Conservation (phyloP, 2,888 invertebrate species). For the Argyresthia goedartella region DNA sequence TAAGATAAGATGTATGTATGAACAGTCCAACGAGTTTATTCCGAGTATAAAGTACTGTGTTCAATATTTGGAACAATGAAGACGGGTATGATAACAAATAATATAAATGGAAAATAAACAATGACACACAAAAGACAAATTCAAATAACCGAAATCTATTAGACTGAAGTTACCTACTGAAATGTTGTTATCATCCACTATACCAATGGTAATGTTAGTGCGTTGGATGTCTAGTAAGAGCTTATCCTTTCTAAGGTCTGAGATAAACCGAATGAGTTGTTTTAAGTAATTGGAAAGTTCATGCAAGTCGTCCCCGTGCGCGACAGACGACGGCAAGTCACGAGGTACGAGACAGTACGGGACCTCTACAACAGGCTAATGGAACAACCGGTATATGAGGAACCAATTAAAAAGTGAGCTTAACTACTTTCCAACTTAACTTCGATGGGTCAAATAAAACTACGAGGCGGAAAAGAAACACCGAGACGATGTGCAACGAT, state of each 20-base stretch:
- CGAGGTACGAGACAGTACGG: slow-evolving; percentile 33
- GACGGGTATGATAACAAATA: neutral
- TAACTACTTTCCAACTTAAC: slow-evolving; percentile 22
- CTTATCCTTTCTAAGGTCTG: too few species aligned
- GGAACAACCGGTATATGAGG: slow-evolving; percentile 34
- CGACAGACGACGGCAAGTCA: slow-evolving; percentile 13
- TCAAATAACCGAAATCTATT: too few species aligned
- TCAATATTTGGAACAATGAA: neutral
- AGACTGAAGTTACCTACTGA: too few species aligned
- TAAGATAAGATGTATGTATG: slow-evolving; percentile 13
- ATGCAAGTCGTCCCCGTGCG: slow-evolving; percentile 3
- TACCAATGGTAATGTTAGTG: too few species aligned
- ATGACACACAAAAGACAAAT: neutral
- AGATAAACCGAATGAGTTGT: neutral
- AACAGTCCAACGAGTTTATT: neutral
- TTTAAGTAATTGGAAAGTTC: slow-evolving; percentile 1
- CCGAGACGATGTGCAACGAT: slow-evolving; percentile 60
- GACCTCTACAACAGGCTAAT: slow-evolving; percentile 59
- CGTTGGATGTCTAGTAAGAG: too few species aligned
- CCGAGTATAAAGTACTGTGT: neutral
- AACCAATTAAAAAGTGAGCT: slow-evolving; percentile 24
- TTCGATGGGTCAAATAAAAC: slow-evolving; percentile 30
- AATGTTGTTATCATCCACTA: too few species aligned
- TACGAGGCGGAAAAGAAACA: slow-evolving; percentile 43
- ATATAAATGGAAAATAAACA: too few species aligned